Conservation (phyloP, 1,140 invertebrate species). For the Hirudo medicinalis region DNA sequence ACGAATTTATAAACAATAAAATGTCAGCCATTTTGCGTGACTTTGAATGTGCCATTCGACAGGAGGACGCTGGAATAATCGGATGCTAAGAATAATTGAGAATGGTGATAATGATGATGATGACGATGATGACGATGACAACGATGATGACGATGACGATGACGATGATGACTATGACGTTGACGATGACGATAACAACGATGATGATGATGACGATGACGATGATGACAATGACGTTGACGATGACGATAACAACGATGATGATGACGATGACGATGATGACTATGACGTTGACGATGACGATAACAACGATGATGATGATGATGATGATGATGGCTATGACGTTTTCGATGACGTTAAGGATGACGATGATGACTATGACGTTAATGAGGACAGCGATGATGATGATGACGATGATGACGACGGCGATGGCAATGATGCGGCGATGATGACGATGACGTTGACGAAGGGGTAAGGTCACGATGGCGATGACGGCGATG, state of each 20-base stretch:
- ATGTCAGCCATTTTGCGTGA: no score
- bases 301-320: not conserved
- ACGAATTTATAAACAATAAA: no score
- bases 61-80: no score
- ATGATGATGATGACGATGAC: not conserved
- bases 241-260: not conserved
- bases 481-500: not conserved
- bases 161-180: not conserved
- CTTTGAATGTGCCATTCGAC: no score
- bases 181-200: not conserved
- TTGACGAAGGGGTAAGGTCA: no score
- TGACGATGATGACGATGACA: not conserved
- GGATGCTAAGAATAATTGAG: no score
- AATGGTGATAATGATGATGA: no score
- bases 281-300: not conserved
- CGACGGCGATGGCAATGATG: not conserved
- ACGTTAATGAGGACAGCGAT: not conserved
- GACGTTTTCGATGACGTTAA: not conserved
- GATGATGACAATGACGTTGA: constrained; percentile 6
- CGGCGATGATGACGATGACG: not conserved
- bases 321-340: not conserved
- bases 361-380: not conserved
- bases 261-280: constrained; percentile 1
- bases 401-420: not conserved
- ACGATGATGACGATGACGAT: not conserved